phyloP scores from a whole-genome alignment of 2,888 invertebrate genomes.

The Coenonympha glycerion region DNA sequence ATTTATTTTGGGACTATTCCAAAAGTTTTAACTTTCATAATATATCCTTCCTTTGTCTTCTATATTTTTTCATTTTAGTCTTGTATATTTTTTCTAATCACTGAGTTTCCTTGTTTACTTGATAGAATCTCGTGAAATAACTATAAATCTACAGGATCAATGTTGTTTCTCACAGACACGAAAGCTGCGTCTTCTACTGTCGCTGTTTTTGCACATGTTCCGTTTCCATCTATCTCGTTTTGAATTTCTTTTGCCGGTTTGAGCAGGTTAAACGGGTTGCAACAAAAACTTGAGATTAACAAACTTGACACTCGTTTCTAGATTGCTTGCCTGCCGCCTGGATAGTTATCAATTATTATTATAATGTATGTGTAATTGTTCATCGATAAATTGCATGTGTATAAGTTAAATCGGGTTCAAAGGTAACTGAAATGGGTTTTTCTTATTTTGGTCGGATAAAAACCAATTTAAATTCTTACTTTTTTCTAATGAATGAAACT shows the following conservation, averaged over 20 bases:
- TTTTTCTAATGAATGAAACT: no score
- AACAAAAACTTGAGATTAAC: conserved; percentile 3
- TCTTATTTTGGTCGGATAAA: no score
- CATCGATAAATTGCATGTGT: no score
- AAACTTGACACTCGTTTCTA: not conserved
- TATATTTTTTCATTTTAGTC: no score
- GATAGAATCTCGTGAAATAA: no score
- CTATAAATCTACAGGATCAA: not conserved
- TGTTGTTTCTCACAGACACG: not conserved
- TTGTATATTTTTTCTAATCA: no score
- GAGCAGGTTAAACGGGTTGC: conserved; percentile 7
- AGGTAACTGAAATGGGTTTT: no score
- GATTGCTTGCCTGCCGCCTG: not conserved
- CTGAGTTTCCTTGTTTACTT: no score
- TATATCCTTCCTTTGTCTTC: no score
- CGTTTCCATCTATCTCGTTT: conserved; percentile 7
- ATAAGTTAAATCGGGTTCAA: no score
- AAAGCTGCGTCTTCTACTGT: not conserved
- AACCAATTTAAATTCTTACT: no score
- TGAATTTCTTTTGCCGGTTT: conserved; percentile 8
- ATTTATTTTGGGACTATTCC: not conserved
- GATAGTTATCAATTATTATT: not conserved
- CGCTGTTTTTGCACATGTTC: conserved; percentile 1
- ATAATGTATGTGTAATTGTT: not conserved
- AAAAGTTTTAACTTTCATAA: no score